phyloP scores from a whole-genome alignment of 2,888 invertebrate species.

The Xanthia togata region DNA sequence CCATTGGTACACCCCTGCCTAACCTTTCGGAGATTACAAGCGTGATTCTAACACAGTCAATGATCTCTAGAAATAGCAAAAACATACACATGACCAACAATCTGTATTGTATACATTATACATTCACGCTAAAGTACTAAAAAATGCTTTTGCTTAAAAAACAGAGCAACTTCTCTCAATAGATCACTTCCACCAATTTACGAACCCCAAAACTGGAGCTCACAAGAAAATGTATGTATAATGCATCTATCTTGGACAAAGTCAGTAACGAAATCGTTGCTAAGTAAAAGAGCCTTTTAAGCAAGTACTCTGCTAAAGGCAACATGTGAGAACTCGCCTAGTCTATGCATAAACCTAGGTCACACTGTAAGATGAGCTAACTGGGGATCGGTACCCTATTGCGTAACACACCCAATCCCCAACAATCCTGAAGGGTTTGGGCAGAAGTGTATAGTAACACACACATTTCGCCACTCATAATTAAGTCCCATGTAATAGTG shows the following conservation, averaged over 20 bases:
- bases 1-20: too few relatives aligned
- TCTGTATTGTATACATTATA: neutral
- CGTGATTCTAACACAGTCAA: too few relatives aligned
- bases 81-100: neutral
- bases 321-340: conserved; percentile 53
- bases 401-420: neutral
- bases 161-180: neutral
- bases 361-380: conserved; percentile 23
- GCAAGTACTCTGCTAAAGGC: conserved; percentile 49
- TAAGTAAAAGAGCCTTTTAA: conserved; percentile 66
- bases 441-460: too few relatives aligned
- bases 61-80: neutral
- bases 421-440: neutral
- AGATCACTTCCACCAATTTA: conserved; percentile 13
- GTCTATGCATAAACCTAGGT: conserved; percentile 25
- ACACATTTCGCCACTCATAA: too few relatives aligned
- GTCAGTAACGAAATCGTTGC: conserved; percentile 54
- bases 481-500: too few relatives aligned
- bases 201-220: neutral
- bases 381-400: neutral
- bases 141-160: neutral
- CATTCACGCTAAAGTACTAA: neutral
- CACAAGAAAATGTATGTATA: conserved; percentile 45
- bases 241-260: conserved; percentile 57
- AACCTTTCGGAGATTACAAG: too few relatives aligned